Evolutionary conservation across 1,140 invertebrate species (phyloP).

Genomic region (Mya arenaria): DNA sequence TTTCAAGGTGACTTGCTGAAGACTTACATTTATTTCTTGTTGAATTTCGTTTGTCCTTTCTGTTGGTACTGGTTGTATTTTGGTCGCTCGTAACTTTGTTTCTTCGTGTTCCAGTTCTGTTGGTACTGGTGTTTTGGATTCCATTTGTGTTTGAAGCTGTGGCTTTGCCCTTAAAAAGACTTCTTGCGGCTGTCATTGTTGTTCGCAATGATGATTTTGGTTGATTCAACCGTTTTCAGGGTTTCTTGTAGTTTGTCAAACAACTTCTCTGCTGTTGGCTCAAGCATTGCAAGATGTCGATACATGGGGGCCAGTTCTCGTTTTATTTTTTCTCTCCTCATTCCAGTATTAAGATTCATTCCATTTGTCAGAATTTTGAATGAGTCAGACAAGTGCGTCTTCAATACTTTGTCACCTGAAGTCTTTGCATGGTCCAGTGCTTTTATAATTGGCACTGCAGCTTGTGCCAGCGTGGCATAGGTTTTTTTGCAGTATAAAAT

Average conservation of each 20-base stretch:
- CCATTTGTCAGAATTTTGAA: constrained; percentile 1
- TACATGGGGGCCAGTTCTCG: not conserved
- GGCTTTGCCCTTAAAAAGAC: not conserved
- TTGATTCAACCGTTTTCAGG: not conserved
- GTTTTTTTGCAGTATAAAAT: constrained; percentile 10
- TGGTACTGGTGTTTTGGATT: not conserved
- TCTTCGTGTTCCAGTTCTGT: no score
- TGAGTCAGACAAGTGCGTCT: not conserved
- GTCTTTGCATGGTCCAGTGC: not conserved
- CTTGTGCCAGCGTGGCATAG: not conserved
- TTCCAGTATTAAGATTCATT: not conserved
- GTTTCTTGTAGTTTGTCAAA: constrained; percentile 21
- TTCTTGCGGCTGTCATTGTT: not conserved
- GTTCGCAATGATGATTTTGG: not conserved
- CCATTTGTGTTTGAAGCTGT: not conserved
- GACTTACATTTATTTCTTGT: constrained; percentile 20
- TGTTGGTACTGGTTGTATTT: not conserved
- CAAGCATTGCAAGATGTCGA: not conserved
- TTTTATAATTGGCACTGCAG: not conserved
- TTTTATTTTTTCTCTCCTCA: not conserved
- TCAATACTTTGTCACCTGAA: not conserved
- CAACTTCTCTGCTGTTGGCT: not conserved
- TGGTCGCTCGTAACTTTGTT: not conserved
- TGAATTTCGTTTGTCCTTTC: not conserved
- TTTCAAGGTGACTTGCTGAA: not conserved